phyloP scores from a whole-genome alignment of 2,113 vertebrate genomes.

The Prionailurus viverrinus region DNA sequence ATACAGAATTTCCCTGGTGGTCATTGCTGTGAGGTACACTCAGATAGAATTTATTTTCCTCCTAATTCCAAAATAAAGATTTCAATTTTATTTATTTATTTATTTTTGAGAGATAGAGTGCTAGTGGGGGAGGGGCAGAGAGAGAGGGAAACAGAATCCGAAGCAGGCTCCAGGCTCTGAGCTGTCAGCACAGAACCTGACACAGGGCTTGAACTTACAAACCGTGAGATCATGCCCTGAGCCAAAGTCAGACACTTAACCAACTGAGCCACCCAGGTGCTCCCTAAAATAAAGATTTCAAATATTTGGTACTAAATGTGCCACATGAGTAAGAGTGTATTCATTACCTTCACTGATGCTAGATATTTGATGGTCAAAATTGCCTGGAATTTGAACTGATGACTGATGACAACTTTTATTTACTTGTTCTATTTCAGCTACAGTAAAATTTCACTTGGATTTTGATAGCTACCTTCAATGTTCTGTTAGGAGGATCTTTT shows the following conservation, averaged over 20 bases:
- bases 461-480: background rate
- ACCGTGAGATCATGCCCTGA: no score
- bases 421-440: background rate
- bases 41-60: slow-evolving; percentile 29
- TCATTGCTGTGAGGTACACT: background rate
- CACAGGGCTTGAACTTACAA: no score
- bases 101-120: no score
- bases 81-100: no score
- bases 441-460: background rate
- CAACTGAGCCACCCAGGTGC: no score
- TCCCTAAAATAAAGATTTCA: background rate
- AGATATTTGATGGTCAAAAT: background rate
- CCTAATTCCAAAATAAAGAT: background rate
- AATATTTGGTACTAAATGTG: background rate
- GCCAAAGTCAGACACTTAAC: no score
- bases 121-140: no score
- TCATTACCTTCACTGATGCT: background rate
- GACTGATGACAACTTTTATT: background rate
- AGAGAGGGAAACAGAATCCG: no score
- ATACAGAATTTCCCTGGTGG: background rate
- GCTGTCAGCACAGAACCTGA: no score
- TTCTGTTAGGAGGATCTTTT: background rate
- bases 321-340: background rate
- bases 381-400: background rate
- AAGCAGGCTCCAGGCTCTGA: no score